Evolutionary conservation across 2,888 invertebrate species (phyloP).

Genomic region (Hypena proboscidalis): DNA sequence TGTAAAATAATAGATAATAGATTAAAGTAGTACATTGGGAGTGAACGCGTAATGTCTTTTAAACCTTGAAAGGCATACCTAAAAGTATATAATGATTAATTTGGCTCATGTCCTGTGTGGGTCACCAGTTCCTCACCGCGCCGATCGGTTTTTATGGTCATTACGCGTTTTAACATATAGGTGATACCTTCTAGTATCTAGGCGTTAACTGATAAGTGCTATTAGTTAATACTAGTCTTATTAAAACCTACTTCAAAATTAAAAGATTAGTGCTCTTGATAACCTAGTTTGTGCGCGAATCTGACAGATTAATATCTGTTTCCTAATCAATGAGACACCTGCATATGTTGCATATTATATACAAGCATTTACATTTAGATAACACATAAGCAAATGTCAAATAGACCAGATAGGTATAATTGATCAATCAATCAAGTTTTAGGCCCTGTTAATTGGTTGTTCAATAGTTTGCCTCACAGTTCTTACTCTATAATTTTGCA

Average conservation of each 20-base stretch:
- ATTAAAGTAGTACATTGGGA: too few species aligned
- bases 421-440: slow-evolving; percentile 25
- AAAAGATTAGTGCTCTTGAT: slow-evolving; percentile 3
- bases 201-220: too few species aligned
- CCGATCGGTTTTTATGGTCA: too few species aligned
- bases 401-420: slow-evolving; percentile 17
- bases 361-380: slow-evolving; percentile 21
- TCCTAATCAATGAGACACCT: slow-evolving; percentile 16
- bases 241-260: neutral
- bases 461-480: slow-evolving; percentile 14
- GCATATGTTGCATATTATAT: slow-evolving; percentile 17
- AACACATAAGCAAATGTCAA: slow-evolving; percentile 27
- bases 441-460: slow-evolving; percentile 18
- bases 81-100: too few species aligned
- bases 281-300: slow-evolving; percentile 12
- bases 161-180: too few species aligned
- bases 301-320: slow-evolving; percentile 10
- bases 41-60: too few species aligned
- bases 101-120: too few species aligned
- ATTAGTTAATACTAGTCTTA: neutral
- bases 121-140: too few species aligned
- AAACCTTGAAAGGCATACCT: too few species aligned
- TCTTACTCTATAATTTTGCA: slow-evolving; percentile 10
- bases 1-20: too few species aligned
- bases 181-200: too few species aligned